Percentiles rank a stretch among this genome's conserved stretches.
Evolutionary conservation across 2,888 invertebrate genomes (phyloP).

Genomic region (Epinotia demarniana): DNA sequence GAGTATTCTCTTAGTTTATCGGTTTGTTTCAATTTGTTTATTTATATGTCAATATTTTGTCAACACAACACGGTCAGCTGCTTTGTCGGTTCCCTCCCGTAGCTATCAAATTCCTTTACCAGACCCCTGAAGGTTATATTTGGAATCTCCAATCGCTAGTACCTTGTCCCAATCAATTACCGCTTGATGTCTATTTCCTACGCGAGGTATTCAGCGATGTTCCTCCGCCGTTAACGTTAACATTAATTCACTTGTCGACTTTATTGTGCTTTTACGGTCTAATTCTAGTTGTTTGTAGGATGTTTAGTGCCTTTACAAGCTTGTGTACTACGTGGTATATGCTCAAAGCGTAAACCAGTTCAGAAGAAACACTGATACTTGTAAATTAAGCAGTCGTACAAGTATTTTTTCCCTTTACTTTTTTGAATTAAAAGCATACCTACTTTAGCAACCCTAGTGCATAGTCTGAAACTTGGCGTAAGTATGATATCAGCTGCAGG

Average conservation of each 20-base stretch:
- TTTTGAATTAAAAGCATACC: background rate
- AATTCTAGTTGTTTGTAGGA: constrained; percentile 5
- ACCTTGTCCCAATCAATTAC: constrained; percentile 34
- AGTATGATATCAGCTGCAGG: too few species aligned
- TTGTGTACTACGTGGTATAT: constrained; percentile 6
- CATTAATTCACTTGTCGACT: constrained; percentile 38
- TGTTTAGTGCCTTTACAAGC: constrained; percentile 29
- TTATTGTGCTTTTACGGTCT: constrained; percentile 34
- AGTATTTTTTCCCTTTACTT: background rate
- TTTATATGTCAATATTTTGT: too few species aligned
- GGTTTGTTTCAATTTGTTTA: too few species aligned
- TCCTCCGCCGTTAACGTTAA: constrained; percentile 33
- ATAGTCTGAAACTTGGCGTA: too few species aligned
- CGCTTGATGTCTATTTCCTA: constrained; percentile 41
- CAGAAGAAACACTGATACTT: background rate
- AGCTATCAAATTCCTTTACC: too few species aligned
- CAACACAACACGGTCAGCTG: too few species aligned
- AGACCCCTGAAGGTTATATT: background rate
- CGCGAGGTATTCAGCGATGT: constrained; percentile 30
- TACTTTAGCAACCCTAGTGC: background rate
- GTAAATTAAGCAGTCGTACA: background rate
- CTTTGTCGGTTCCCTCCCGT: too few species aligned
- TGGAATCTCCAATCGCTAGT: constrained; percentile 2
- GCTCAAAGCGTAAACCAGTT: constrained; percentile 9
- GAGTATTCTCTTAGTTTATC: too few species aligned